Conservation (phyloP, 1,140 invertebrate genomes). For the Ridgeia piscesae region DNA sequence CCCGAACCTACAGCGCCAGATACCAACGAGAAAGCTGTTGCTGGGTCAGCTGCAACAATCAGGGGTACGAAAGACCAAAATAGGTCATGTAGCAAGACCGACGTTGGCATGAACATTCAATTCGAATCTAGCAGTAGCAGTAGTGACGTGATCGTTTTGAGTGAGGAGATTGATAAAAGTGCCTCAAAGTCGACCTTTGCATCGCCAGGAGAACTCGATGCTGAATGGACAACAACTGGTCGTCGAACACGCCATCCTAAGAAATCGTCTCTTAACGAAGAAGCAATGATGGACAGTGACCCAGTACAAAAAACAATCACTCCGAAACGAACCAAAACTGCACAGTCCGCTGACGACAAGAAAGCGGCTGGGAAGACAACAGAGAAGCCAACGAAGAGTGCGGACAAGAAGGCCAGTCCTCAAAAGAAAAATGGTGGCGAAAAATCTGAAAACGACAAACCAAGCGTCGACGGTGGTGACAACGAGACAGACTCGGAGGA, state of each 20-base stretch:
- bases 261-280: not conserved
- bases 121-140: not conserved
- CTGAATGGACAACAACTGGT: not conserved
- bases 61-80: not conserved
- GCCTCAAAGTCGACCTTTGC: not conserved
- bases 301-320: not conserved
- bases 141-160: not conserved
- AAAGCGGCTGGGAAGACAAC: not conserved
- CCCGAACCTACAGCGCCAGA: not conserved
- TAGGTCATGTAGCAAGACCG: not conserved
- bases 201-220: not conserved
- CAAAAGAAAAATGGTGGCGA: not conserved
- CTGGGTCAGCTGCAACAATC: not conserved
- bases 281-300: not conserved
- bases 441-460: not conserved
- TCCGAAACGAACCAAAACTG: not conserved
- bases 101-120: not conserved
- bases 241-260: not conserved
- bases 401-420: not conserved
- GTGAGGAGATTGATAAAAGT: not conserved
- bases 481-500: not conserved
- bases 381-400: not conserved
- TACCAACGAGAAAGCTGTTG: not conserved
- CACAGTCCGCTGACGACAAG: not conserved
- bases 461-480: not conserved